Evolutionary conservation across 37 sponge, comb jelly and placozoan genomes (phyloP).

Genomic region (Chondrilla cf. caribensis): DNA sequence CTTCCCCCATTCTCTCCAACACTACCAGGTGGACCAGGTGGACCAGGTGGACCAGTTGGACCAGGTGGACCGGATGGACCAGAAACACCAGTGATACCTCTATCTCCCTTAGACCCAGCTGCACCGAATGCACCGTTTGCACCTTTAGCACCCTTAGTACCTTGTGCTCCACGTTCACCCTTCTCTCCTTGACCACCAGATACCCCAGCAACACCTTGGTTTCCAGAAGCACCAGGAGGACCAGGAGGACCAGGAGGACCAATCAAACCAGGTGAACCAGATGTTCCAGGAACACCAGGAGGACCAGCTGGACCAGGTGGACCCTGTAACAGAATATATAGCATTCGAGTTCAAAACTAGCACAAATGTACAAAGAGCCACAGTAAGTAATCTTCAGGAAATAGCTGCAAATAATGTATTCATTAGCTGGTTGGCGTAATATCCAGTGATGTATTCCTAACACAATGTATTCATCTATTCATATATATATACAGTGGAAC

Average conservation of each 20-base stretch:
- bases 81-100: slow-evolving; percentile 41
- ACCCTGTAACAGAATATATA: slow-evolving; percentile 7
- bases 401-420: background rate
- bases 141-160: background rate
- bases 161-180: background rate
- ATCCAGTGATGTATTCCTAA: no score
- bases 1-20: slow-evolving; percentile 26
- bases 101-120: slow-evolving; percentile 43
- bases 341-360: no score
- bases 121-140: background rate
- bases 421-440: no score
- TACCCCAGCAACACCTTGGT: slow-evolving; percentile 57
- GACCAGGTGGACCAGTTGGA: slow-evolving; percentile 68
- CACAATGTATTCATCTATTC: no score
- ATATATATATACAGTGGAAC: no score
- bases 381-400: background rate
- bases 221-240: slow-evolving; percentile 33
- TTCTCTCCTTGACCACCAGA: slow-evolving; percentile 58
- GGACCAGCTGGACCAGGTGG: slow-evolving; percentile 29
- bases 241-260: slow-evolving; percentile 57
- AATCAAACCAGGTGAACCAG: slow-evolving; percentile 43
- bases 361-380: background rate
- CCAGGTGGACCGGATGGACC: slow-evolving; percentile 61
- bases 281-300: slow-evolving; percentile 45
- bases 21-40: slow-evolving; percentile 51